phyloP scores from a whole-genome alignment of 1,140 invertebrate species.

The Drosophila albomicans region DNA sequence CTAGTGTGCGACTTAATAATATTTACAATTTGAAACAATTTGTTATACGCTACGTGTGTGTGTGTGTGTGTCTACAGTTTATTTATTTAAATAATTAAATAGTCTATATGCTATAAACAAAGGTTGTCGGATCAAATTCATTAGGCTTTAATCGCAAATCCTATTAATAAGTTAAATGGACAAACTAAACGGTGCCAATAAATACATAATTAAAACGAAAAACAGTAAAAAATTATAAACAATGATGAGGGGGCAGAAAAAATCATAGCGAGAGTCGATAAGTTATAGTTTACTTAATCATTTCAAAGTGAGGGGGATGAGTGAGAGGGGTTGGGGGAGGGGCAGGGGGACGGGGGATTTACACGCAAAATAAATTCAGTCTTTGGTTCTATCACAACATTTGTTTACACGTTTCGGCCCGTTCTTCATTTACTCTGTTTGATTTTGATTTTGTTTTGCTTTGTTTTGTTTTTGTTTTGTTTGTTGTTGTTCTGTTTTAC shows the following conservation, averaged over 20 bases:
- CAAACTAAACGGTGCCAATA: constrained; percentile 62
- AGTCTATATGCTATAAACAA: constrained; percentile 57
- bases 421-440: constrained; percentile 36
- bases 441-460: constrained; percentile 26
- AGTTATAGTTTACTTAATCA: constrained; percentile 4
- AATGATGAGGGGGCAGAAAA: constrained; percentile 18
- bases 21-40: constrained; percentile 80
- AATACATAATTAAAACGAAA: constrained; percentile 63
- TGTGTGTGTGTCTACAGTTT: constrained; percentile 16
- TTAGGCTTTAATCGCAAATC: constrained; percentile 46
- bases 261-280: constrained; percentile 67
- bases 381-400: constrained; percentile 85
- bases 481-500: constrained; percentile 41
- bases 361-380: constrained; percentile 84
- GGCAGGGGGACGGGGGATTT: constrained; percentile 33
- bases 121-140: constrained; percentile 39
- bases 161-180: constrained; percentile 58
- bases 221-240: constrained; percentile 39
- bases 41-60: constrained; percentile 54
- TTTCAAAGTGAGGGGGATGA: not conserved
- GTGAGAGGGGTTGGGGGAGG: too few relatives aligned
- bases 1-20: constrained; percentile 81
- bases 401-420: constrained; percentile 84
- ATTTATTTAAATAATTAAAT: constrained; percentile 49
- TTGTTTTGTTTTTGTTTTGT: constrained; percentile 24